phyloP scores from a whole-genome alignment of 2,797 vertebrate genomes.

The Sphaeramia orbicularis region DNA sequence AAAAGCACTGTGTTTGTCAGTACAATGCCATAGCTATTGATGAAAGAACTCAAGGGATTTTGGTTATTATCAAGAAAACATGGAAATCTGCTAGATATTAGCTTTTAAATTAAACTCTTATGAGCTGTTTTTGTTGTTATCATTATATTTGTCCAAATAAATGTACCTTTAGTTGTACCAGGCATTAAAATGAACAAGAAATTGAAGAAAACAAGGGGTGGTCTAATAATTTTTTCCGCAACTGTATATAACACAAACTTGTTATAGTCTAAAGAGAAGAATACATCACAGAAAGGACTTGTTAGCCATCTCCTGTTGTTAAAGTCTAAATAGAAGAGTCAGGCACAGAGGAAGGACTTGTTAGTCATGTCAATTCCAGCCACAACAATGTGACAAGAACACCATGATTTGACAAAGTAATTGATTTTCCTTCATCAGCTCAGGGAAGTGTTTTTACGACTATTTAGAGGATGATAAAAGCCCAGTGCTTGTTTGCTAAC shows the following conservation, averaged over 20 bases:
- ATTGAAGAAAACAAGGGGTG: no score
- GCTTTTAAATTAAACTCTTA: no score
- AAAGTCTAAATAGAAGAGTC: conserved; percentile 44
- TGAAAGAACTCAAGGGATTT: no score
- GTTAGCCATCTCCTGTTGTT: conserved; percentile 41
- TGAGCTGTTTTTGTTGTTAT: no score
- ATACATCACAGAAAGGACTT: conserved; percentile 54
- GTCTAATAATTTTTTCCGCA: no score
- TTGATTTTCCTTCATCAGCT: conserved; percentile 82
- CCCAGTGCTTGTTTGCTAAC: conserved; percentile 3
- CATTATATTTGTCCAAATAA: no score
- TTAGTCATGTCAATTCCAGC: conserved; percentile 60
- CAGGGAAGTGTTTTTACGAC: conserved; percentile 61
- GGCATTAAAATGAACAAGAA: no score
- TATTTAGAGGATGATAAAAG: conserved; percentile 38
- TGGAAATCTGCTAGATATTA: no score
- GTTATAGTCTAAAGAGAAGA: conserved; percentile 41
- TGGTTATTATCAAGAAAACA: no score
- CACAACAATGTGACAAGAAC: conserved; percentile 80
- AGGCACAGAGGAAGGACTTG: conserved; percentile 59
- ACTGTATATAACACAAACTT: conserved; percentile 46
- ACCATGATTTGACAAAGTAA: conserved; percentile 78
- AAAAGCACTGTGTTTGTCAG: no score
- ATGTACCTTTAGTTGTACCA: no score
- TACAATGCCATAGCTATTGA: no score